Evolutionary conservation across 2,888 invertebrate species (phyloP).

Genomic region (Ganaspis brasiliensis): DNA sequence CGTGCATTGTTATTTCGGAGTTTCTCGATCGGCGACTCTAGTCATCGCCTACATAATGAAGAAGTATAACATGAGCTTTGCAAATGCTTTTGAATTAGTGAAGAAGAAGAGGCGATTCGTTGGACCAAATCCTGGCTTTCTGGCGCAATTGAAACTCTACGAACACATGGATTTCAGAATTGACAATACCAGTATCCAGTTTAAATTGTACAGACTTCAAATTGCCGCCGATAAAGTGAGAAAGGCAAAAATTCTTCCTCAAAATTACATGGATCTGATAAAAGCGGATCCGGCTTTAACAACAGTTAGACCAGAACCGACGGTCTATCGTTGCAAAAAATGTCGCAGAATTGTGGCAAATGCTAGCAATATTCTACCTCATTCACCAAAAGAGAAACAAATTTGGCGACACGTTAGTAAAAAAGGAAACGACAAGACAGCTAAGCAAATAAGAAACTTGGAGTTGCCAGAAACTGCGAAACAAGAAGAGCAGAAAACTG

Average conservation of each 20-base stretch:
- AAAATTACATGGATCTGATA: slow-evolving; percentile 88
- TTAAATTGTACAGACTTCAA: slow-evolving; percentile 88
- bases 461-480: slow-evolving; percentile 59
- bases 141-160: slow-evolving; percentile 89
- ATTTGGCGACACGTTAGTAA: slow-evolving; percentile 81
- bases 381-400: slow-evolving; percentile 83
- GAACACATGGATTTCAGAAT: slow-evolving; percentile 88
- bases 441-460: slow-evolving; percentile 62
- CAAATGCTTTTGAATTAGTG: slow-evolving; percentile 87
- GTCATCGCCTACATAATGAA: slow-evolving; percentile 95
- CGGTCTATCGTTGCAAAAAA: slow-evolving; percentile 91
- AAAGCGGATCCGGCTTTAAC: slow-evolving; percentile 90
- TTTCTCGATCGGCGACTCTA: slow-evolving; percentile 93
- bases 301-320: slow-evolving; percentile 89
- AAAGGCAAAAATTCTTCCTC: slow-evolving; percentile 92
- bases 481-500: slow-evolving; percentile 60
- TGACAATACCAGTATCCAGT: slow-evolving; percentile 88
- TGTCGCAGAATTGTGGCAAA: slow-evolving; percentile 92
- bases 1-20: slow-evolving; percentile 96
- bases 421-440: slow-evolving; percentile 69
- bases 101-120: slow-evolving; percentile 88
- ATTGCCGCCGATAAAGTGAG: slow-evolving; percentile 91
- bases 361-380: slow-evolving; percentile 89
- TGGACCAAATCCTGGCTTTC: slow-evolving; percentile 91
- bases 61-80: slow-evolving; percentile 87